Base-by-base conservation (phyloP, 2,113 vertebrate genomes). In the Bagarius yarrelli region DNA sequence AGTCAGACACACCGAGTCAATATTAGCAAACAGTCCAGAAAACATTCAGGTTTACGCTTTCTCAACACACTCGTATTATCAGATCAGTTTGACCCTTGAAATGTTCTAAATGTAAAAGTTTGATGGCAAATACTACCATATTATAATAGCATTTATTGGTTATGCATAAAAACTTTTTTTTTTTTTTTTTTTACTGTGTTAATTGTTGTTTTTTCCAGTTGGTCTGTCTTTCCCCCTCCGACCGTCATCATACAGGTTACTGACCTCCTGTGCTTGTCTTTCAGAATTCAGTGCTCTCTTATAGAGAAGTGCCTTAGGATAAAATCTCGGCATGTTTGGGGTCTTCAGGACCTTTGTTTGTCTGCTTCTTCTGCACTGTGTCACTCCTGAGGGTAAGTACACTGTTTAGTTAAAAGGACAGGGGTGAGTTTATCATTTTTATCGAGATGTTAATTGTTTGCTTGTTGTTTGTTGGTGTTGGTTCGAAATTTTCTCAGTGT, bases 301-400 rank as follows among this genome's bases (percentile, higher is more conserved):
- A 81, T 53, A 78, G 56, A 79, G 27, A 76, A 75, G 70, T 55
- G 70, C 52, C 73, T 59, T 44, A 57, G 81, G 61, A 70, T 71
- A 57, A 73, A 27, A 70, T 56, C 73, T 4, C 25, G 66, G 70
- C 84, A 93, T 93, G 92, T 86, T 85, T 56, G 60, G 80, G 81
- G 81, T 88, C 80, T 80, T 81, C 57, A 76, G 69, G 11, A 83
- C 82, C 19, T 55, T 86, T 73, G 52, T 89, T 40, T 81, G 67
- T 66, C 73, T 90, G 75, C 86, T 91, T 83, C 79, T 90, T 60
- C 60, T 90, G 4, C 83, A 85, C 16, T 60, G 79, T 50, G 53
- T 84, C 23, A 27, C 86, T 4, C 80, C 90, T 59, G 73, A 91
- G 13, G 91, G 92, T 93, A 91, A 11, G 91, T 89, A 83, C 4